Percentiles rank a stretch among this genome's conserved stretches.
phyloP scores from a whole-genome alignment of 2,113 vertebrate species.

The Xenus cinereus region DNA sequence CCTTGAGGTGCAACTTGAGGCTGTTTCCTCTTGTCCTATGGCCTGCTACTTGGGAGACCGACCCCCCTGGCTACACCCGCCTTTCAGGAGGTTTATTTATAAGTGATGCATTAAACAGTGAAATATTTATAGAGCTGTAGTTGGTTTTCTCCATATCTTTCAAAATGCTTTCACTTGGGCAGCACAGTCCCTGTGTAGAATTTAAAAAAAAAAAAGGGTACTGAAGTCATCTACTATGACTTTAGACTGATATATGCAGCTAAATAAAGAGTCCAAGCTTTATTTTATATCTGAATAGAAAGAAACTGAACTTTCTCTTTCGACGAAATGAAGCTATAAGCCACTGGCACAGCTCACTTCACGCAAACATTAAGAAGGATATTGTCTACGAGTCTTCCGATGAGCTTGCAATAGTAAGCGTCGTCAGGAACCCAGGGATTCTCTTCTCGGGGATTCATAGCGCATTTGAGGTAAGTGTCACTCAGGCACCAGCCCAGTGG shows the following conservation, averaged over 20 bases:
- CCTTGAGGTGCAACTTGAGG: no score
- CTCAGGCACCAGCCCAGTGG: slow-evolving; percentile 95
- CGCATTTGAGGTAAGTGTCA: slow-evolving; percentile 93
- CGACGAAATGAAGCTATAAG: not conserved
- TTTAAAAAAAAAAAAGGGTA: not conserved
- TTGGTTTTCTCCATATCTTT: not conserved
- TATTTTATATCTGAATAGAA: not conserved
- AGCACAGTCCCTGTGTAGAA: not conserved
- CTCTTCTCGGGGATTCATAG: slow-evolving; percentile 94
- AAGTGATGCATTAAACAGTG: not conserved
- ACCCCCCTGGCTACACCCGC: no score
- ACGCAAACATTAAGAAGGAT: slow-evolving; percentile 81
- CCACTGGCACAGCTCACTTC: not conserved
- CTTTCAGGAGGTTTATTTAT: not conserved
- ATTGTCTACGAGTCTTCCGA: slow-evolving; percentile 97
- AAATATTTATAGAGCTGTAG: not conserved
- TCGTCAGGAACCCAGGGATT: slow-evolving; percentile 96
- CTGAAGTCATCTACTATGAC: not conserved
- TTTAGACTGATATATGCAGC: not conserved
- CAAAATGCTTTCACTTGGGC: not conserved
- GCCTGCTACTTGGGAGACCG: no score
- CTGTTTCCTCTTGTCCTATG: no score
- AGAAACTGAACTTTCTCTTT: not conserved
- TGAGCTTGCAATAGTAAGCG: slow-evolving; percentile 96
- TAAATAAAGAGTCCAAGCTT: not conserved